Evolutionary conservation across 2,888 invertebrate species (phyloP), one percentile per base, ranked within the genome.

Genomic region (Flexamia atlantica): DNA sequence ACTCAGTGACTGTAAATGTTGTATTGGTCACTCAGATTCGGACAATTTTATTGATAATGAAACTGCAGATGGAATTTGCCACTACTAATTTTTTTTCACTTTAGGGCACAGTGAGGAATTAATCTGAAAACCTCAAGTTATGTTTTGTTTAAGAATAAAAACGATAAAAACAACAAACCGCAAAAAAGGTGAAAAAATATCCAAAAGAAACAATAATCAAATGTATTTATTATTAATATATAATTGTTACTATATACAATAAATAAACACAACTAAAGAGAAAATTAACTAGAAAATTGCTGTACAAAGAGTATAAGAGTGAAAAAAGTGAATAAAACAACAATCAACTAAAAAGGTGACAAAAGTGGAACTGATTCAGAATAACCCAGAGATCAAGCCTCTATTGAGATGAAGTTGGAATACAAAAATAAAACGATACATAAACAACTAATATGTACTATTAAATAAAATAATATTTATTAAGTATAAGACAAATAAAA

Each of bases 401-500:
- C 46, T 28, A 50, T 46, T 28, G 5, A 14, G 17, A 50, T 40
- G 28, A 46, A 76, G 28, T 28, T 76, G 25, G 25, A 28, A 25
- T 14, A 28, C n/a, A 40, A 72, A 72, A 36, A 32, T 72, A 72
- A 40, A 42, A 40, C n/a, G 23, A 17, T 40, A 76, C 42, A 40
- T 40, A 76, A 36, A 72, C 10, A 70, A 46, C 23, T 28, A 76
- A 17, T 46, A 46, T 46, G 40, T 76, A 46, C 30, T 17, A 17
- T 76, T 25, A 46, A 28, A 28, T 42, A 76, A 40, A 20, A 76
- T 23, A 23, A 32, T 5, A 10, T 7, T 23, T 40, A 76, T 76
- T 76, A 76, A 76, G 74, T 76, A 76, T 36, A 76, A 20, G 42
- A 76, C 40, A 36, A 30, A 68, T 70, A 70, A 70, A 70, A 70